A percentile compares a stretch with the other conserved stretches of the same genome.
Evolutionary conservation across 2,113 vertebrate genomes (phyloP).

Genomic region (Cnemophilus loriae): DNA sequence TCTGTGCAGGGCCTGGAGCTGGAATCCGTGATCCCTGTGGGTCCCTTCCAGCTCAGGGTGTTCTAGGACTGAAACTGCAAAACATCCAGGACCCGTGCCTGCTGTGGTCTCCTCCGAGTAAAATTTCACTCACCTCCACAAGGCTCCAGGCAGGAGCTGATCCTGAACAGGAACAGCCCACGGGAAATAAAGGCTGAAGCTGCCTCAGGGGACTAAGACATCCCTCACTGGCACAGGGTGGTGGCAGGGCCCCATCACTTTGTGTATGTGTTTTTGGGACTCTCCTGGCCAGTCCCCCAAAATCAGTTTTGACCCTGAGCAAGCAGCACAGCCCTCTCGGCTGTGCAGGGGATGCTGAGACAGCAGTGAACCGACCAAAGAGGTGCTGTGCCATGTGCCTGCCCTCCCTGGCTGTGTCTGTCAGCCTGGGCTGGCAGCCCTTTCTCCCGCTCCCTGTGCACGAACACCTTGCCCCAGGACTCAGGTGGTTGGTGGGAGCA

Average conservation of each 20-base stretch:
- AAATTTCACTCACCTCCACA: not conserved
- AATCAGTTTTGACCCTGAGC: not conserved
- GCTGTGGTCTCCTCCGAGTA: not conserved
- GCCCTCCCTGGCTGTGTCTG: not conserved
- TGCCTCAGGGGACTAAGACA: not conserved
- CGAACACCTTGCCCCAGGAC: not conserved
- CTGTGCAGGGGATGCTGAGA: not conserved
- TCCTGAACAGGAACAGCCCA: not conserved
- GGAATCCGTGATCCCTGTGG: fast-evolving
- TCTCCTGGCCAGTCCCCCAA: not conserved
- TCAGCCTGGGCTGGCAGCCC: not conserved
- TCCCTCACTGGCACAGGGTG: not conserved
- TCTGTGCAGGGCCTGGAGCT: not conserved
- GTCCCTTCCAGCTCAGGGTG: not conserved
- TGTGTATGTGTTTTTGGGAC: fast-evolving
- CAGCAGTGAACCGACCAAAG: not conserved
- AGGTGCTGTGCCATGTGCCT: not conserved
- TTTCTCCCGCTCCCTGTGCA: not conserved
- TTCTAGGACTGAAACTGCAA: not conserved
- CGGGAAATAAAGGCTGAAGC: not conserved
- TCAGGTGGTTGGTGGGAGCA: not conserved
- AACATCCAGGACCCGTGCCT: fast-evolving
- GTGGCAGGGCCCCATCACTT: not conserved
- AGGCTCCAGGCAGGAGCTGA: not conserved
- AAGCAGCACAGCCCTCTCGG: not conserved